Evolutionary conservation across 1,140 invertebrate species (phyloP), one percentile per base, ranked within the genome.

Genomic region (Trichonephila clavata): DNA sequence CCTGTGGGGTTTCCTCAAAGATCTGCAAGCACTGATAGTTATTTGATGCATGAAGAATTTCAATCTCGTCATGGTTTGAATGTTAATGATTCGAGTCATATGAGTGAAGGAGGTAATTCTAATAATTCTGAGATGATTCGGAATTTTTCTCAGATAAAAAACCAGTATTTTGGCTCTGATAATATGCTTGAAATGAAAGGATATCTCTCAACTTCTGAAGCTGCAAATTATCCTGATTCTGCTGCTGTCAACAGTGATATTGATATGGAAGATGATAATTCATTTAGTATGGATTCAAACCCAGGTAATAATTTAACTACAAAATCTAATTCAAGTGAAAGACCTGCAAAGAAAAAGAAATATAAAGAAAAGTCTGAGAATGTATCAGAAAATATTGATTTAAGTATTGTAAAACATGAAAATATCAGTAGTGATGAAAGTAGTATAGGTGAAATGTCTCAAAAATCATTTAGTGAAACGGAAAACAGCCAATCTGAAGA

Each of bases 401-500:
- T 93, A 24, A 20, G n/a, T 43, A 32, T 90, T 63, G 20, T 81
- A n/a, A 90, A 89, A 24, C 57, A 83, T 57, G 77, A 90, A 32
- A 86, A 68, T 43, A 65, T 71, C 18, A 89, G 87, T 90, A 92
- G 93, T 90, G 92, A 94, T 87, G 93, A 93, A 59, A 93, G 90
- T 86, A 92, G 89, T 18, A 68, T 86, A 16, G 89, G 81, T 50
- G 86, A 91, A 63, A 39, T 86, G 7, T 90, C 84, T 14, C 71
- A 60, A 86, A 92, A 94, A 92, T 83, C 93, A 60, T 83, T 86
- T n/a, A 77, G 68, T 86, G 68, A 94, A 86, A 18, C 83, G 60
- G 80, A 94, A 88, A 94, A 93, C 83, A 94, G 83, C 63, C 94
- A 91, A 16, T 93, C 92, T 61, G 92, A 90, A 59, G 86, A 94